Percentiles rank a stretch among this genome's conserved stretches.
Conservation (phyloP, 2,888 invertebrate species). For the Temnothorax unifasciatus region DNA sequence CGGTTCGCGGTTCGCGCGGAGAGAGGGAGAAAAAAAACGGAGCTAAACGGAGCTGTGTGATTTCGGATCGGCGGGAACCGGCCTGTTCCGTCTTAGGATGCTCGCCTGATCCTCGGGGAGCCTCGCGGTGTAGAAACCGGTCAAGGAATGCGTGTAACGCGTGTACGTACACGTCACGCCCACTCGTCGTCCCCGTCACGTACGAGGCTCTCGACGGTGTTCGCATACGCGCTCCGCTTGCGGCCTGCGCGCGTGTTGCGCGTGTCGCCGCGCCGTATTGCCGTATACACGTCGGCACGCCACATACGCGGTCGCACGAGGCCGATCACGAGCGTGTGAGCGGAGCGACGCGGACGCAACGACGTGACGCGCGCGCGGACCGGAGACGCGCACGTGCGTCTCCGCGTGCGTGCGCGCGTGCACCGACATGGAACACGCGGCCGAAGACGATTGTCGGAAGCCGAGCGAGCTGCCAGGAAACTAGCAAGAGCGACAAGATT, state of each 20-base stretch:
- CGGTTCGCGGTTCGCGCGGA: background rate
- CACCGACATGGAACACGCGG: constrained; percentile 21
- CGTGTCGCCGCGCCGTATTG: background rate
- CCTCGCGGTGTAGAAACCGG: constrained; percentile 84
- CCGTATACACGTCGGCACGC: constrained; percentile 26
- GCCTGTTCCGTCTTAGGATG: constrained; percentile 71
- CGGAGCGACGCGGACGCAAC: background rate
- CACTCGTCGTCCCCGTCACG: constrained; percentile 81
- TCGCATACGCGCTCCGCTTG: constrained; percentile 59
- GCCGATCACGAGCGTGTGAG: background rate
- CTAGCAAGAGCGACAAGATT: constrained; percentile 49
- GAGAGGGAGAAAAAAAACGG: constrained; percentile 7
- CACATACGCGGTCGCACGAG: constrained; percentile 3
- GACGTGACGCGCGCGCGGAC: background rate
- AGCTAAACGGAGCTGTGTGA: constrained; percentile 33
- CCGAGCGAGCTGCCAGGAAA: constrained; percentile 46
- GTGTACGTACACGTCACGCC: constrained; percentile 85
- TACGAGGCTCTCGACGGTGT: constrained; percentile 71
- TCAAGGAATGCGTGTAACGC: constrained; percentile 85
- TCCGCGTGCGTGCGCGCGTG: constrained; percentile 1
- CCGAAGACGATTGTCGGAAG: constrained; percentile 39
- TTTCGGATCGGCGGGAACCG: constrained; percentile 17
- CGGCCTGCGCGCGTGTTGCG: constrained; percentile 56
- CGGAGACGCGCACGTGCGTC: constrained; percentile 22
- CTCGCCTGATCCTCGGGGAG: constrained; percentile 83